Percentiles rank a stretch among this genome's conserved stretches.
Evolutionary conservation across 2,797 vertebrate genomes (phyloP).

Genomic region (Chelon labrosus): DNA sequence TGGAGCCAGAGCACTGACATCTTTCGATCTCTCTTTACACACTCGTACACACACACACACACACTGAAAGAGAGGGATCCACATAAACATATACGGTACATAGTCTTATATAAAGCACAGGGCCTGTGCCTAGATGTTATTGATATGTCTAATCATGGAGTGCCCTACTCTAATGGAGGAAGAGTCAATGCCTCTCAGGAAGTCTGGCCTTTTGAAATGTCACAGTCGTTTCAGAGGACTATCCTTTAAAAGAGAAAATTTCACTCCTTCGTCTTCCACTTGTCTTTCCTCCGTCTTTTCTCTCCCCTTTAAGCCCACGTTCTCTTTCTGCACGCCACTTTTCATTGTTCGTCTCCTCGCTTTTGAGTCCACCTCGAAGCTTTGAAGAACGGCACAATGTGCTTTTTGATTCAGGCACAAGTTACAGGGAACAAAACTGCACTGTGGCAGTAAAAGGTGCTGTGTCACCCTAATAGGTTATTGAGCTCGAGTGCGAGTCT

Average conservation of each 20-base stretch:
- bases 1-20: conserved; percentile 52
- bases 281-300: conserved; percentile 63
- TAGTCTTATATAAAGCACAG: conserved; percentile 49
- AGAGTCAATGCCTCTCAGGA: conserved; percentile 77
- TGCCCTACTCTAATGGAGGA: conserved; percentile 69
- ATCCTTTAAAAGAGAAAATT: conserved; percentile 69
- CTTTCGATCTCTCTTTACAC: conserved; percentile 39
- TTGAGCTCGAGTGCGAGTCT: conserved; percentile 17
- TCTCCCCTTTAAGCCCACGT: conserved; percentile 40
- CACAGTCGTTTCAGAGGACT: conserved; percentile 73
- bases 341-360: conserved; percentile 52
- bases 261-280: conserved; percentile 59
- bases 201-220: conserved; percentile 84
- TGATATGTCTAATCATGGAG: conserved; percentile 76
- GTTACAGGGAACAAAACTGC: conserved; percentile 31
- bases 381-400: conserved; percentile 58
- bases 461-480: conserved; percentile 13
- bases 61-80: not conserved
- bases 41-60: not conserved
- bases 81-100: conserved; percentile 21
- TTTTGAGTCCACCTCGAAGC: conserved; percentile 35
- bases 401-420: conserved; percentile 47
- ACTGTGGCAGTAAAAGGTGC: conserved; percentile 26
- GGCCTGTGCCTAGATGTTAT: conserved; percentile 70
- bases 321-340: conserved; percentile 39